Conservation (phyloP, 2,797 vertebrate species). For the Heliangelus exortis region DNA sequence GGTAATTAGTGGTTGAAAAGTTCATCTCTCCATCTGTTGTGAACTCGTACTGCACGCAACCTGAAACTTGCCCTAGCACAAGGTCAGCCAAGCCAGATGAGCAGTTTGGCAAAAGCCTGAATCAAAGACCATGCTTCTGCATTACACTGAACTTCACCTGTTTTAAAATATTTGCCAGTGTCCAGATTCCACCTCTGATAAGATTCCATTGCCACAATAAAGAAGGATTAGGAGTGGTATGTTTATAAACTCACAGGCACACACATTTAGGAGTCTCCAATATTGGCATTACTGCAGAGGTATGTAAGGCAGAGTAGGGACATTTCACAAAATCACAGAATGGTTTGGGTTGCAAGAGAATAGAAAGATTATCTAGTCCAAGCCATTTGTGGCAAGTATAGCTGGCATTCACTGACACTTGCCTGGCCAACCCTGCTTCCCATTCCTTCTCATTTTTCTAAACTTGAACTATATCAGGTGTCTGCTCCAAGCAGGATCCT, state of each 20-base stretch:
- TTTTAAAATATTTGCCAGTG: neutral
- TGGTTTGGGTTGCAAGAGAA: neutral
- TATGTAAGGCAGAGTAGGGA: neutral
- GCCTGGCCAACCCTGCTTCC: neutral
- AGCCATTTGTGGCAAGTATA: neutral
- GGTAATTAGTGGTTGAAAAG: neutral
- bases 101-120: neutral
- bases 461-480: neutral
- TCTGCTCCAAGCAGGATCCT: neutral
- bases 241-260: neutral
- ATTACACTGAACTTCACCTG: neutral
- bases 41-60: neutral
- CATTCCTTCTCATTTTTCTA: neutral
- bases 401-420: neutral
- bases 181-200: neutral
- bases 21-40: neutral
- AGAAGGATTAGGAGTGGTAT: neutral
- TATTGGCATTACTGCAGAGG: rapidly evolving
- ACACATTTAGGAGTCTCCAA: neutral
- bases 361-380: neutral
- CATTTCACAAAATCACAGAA: neutral
- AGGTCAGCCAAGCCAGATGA: neutral
- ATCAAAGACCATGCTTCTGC: neutral
- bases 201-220: neutral
- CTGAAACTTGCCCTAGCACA: neutral